These are phyloP conservation scores for Bombus terrestris DNA, from an alignment of 1,140 invertebrate species.

Conservation along the genomic window DNA sequence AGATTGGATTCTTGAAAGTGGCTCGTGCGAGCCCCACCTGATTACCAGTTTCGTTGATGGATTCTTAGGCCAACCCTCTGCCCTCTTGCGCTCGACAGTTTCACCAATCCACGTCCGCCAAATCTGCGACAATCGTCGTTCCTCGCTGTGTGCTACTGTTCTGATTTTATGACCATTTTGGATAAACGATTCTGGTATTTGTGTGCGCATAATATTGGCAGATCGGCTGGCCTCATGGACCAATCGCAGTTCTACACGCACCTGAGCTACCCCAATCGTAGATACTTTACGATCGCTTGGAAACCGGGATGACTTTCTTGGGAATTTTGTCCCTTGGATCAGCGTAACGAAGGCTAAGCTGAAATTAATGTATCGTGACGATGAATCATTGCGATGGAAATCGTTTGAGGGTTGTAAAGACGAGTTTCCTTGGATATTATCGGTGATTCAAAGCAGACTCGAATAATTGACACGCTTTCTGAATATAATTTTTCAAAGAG, in stretches of 20 bases:
- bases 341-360: not conserved
- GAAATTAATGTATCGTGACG: too few relatives aligned
- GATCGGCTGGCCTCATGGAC: not conserved
- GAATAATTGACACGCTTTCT: too few relatives aligned
- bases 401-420: too few relatives aligned
- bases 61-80: constrained; percentile 71
- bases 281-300: not conserved
- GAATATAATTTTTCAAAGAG: too few relatives aligned
- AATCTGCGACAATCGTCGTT: constrained; percentile 33
- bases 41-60: constrained; percentile 79
- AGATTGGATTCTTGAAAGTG: constrained; percentile 80
- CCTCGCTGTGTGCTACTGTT: constrained; percentile 28
- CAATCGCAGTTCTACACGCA: not conserved
- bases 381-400: too few relatives aligned
- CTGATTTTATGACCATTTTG: constrained; percentile 75
- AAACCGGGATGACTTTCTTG: not conserved
- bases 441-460: too few relatives aligned
- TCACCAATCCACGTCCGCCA: constrained; percentile 30
- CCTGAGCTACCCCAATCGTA: not conserved
- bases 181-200: constrained; percentile 71
- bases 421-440: too few relatives aligned
- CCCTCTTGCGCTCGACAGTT: constrained; percentile 49
- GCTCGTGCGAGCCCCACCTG: constrained; percentile 68
- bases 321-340: not conserved
- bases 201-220: not conserved